Conservation (phyloP, 2,113 vertebrate genomes). For the Cnemophilus loriae region DNA sequence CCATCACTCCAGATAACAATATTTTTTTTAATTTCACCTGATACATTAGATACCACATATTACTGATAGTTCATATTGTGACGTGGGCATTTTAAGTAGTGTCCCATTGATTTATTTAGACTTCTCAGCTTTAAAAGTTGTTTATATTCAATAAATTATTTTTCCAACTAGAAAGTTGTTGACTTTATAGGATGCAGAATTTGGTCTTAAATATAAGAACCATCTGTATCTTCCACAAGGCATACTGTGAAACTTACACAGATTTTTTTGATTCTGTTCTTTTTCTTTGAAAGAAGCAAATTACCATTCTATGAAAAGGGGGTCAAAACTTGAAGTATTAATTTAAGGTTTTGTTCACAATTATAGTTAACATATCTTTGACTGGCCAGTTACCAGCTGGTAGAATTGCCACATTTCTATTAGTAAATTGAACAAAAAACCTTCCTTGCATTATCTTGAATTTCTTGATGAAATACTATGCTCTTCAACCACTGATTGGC, state of each 20-base stretch:
- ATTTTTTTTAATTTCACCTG: neutral
- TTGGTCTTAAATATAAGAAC: neutral
- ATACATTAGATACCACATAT: neutral
- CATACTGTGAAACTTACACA: neutral
- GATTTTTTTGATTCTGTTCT: neutral
- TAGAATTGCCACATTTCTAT: neutral
- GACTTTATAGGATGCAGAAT: neutral
- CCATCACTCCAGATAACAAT: neutral
- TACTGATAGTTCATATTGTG: neutral
- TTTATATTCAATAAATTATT: neutral
- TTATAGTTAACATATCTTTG: neutral
- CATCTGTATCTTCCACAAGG: neutral
- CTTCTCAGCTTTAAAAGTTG: neutral
- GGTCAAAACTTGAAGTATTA: neutral
- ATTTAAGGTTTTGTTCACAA: neutral
- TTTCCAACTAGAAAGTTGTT: neutral
- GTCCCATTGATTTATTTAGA: neutral
- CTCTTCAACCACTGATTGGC: slow-evolving; percentile 4
- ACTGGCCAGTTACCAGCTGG: neutral
- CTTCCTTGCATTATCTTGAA: neutral
- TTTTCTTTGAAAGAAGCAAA: neutral
- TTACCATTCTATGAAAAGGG: neutral
- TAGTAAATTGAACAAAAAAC: neutral
- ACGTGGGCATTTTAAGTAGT: neutral
- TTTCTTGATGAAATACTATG: neutral